Percentiles rank a stretch among this genome's conserved stretches.
Conservation (phyloP, 1,140 invertebrate genomes). For the Anastrepha ludens region DNA sequence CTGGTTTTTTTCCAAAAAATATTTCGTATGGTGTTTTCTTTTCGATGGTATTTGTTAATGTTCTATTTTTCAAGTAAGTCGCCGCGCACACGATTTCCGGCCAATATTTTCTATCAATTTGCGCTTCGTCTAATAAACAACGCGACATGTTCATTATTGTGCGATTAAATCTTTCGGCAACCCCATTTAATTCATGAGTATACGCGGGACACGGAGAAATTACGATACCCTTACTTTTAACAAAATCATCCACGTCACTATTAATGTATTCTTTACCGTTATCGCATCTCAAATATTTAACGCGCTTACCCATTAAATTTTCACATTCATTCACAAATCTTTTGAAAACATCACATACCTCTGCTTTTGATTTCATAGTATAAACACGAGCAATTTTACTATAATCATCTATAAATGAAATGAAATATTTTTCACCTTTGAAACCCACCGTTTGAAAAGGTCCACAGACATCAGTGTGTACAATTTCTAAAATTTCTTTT, state of each 20-base stretch:
- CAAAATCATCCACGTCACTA: neutral
- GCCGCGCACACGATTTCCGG: slow-evolving; percentile 59
- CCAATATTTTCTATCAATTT: slow-evolving; percentile 65
- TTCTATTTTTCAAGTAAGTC: slow-evolving; percentile 65
- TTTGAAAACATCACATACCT: neutral
- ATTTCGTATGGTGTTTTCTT: slow-evolving; percentile 72
- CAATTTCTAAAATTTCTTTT: slow-evolving; percentile 57
- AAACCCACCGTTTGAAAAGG: slow-evolving; percentile 62
- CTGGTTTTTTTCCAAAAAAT: slow-evolving; percentile 68
- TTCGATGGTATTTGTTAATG: slow-evolving; percentile 65
- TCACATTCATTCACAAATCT: neutral
- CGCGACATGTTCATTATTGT: too few relatives aligned
- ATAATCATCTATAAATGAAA: slow-evolving; percentile 69
- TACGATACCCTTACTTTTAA: neutral
- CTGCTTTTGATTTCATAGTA: slow-evolving; percentile 59
- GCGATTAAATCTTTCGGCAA: neutral
- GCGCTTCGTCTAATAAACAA: neutral
- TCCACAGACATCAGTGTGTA: slow-evolving; percentile 54
- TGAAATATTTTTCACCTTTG: slow-evolving; percentile 62
- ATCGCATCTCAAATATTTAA: neutral
- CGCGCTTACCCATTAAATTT: neutral
- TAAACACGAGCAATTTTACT: slow-evolving; percentile 73
- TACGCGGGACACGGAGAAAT: neutral
- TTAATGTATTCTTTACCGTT: neutral
- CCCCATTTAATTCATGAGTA: neutral